Conservation (phyloP, 2,797 vertebrate species). For the Anguilla obscura region DNA sequence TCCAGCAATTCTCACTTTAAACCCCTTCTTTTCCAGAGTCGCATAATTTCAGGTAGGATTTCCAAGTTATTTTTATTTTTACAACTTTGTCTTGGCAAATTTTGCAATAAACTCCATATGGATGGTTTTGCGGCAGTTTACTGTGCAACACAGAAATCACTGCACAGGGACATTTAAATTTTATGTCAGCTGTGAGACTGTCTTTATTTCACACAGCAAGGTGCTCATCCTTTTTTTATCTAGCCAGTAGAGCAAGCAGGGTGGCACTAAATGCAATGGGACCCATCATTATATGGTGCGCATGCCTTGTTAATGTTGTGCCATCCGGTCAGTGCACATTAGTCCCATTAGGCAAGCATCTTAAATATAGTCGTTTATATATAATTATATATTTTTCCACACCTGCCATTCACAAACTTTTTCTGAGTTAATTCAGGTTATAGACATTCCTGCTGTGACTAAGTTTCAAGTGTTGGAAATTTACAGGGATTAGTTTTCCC, state of each 20-base stretch:
- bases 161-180: background rate
- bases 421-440: background rate
- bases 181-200: background rate
- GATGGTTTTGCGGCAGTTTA: conserved; percentile 11
- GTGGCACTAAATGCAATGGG: background rate
- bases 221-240: conserved; percentile 3
- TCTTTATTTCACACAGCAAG: background rate
- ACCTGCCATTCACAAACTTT: background rate
- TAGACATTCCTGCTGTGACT: background rate
- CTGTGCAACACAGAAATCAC: background rate
- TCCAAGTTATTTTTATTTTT: conserved; percentile 15
- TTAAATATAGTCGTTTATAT: background rate
- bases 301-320: background rate
- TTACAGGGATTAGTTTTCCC: background rate
- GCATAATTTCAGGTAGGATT: background rate
- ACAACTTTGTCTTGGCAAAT: background rate
- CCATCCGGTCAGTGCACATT: background rate
- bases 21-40: background rate
- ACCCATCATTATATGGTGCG: background rate
- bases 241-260: background rate
- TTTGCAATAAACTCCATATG: background rate
- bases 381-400: background rate
- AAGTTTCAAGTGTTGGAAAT: background rate
- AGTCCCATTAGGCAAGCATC: background rate
- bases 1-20: background rate